Evolutionary conservation across 2,113 vertebrate species (phyloP), one percentile per base, ranked within the genome.

Genomic region (Octodon degus): DNA sequence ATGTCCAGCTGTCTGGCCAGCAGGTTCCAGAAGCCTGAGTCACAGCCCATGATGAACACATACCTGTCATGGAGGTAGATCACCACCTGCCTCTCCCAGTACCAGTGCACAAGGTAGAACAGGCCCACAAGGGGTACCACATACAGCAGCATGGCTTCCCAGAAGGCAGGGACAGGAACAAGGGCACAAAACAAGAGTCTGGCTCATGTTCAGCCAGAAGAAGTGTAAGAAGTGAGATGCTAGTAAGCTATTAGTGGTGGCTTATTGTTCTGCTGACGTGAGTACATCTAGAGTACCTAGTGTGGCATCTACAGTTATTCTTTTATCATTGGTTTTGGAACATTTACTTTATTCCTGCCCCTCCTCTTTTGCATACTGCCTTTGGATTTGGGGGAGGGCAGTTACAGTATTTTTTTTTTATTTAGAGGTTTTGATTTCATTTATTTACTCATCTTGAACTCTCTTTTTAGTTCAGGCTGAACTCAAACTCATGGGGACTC

Each of bases 41-140:
- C 99, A 2, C 99, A 99, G 86, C 99, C 99, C 0, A 98, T 99
- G 98, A 99, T 98, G 79, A 99, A 90, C 95, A 99, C 98, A 4
- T 98, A 98, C 95, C 98, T 98, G 80, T 62, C 53, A 2, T 40
- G 50, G 0, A 98, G 97, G 91, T 96, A 34, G 20, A 85, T 65
- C 74, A 63, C 43, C n/a, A 85, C 82, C 86, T 97, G 83, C 60
- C 80, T 90, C 58, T 94, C 79, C 6, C 14, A 0, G n/a, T 58
- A 79, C 30, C 7, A 85, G 37, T 5, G 11, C n/a, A 94, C 14
- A 5, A 90, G 47, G 60, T 16, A 34, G 58, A 34, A 77, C n/a
- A 94, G 10, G 50, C 37, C 70, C 50, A 47, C 6, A 1, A 94
- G 47, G 17, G 62, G 30, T 1, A 13, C 58, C 87, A 84, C 43